These are phyloP conservation scores for Keiferia lycopersicella DNA, from an alignment of 2,888 invertebrate species.

Conservation along the genomic window DNA sequence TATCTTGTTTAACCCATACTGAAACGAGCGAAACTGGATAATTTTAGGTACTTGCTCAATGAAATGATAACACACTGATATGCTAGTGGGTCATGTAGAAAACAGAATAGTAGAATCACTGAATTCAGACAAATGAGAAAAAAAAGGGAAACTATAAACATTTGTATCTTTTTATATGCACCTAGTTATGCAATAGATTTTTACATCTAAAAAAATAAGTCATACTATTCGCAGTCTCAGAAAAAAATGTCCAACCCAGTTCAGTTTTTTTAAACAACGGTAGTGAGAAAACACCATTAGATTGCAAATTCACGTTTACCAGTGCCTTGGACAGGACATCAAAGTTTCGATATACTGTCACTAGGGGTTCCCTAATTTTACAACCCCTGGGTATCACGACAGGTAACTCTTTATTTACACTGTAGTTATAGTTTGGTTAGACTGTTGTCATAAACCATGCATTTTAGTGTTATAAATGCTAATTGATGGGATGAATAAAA, in stretches of 20 bases:
- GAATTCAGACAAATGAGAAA: too few relatives aligned
- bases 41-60: slow-evolving; percentile 5
- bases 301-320: too few relatives aligned
- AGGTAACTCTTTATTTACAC: neutral
- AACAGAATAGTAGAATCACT: too few relatives aligned
- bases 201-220: too few relatives aligned
- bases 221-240: too few relatives aligned
- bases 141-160: neutral
- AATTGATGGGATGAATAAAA: slow-evolving; percentile 39
- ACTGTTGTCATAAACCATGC: slow-evolving; percentile 70
- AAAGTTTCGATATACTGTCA: neutral
- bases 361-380: neutral
- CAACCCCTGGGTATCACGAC: neutral
- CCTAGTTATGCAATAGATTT: too few relatives aligned
- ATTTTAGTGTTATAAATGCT: slow-evolving; percentile 50
- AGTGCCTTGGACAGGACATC: too few relatives aligned
- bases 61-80: slow-evolving; percentile 3
- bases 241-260: too few relatives aligned
- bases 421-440: slow-evolving; percentile 1
- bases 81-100: neutral
- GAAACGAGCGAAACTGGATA: neutral
- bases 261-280: too few relatives aligned
- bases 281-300: too few relatives aligned
- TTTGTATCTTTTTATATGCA: too few relatives aligned
- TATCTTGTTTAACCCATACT: neutral